Evolutionary conservation across 2,888 invertebrate genomes (phyloP).

Genomic region (Lomographa bimaculata): DNA sequence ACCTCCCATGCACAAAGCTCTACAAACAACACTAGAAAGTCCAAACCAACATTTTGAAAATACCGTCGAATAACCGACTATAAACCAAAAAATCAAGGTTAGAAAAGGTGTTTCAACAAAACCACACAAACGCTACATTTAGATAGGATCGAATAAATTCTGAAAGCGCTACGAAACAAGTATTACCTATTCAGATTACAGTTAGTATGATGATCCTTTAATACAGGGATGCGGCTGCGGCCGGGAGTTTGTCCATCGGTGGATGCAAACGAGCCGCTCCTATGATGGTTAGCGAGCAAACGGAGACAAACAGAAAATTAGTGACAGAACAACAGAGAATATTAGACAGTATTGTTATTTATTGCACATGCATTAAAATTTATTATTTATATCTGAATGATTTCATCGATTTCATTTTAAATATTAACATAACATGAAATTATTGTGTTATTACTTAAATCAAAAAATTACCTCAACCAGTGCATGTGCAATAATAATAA

Average conservation of each 20-base stretch:
- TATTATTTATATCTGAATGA: too few species aligned
- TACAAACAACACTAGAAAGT: conserved; percentile 29
- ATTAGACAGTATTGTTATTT: conserved; percentile 43
- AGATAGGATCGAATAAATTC: conserved; percentile 24
- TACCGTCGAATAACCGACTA: neutral
- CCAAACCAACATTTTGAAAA: conserved; percentile 35
- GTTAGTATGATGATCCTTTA: conserved; percentile 79
- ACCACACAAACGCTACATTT: conserved; percentile 19
- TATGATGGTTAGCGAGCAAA: conserved; percentile 73
- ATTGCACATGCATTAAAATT: conserved; percentile 49
- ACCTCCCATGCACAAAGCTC: conserved; percentile 39
- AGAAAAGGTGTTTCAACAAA: conserved; percentile 18
- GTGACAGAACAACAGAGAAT: conserved; percentile 57
- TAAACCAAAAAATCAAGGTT: conserved; percentile 2
- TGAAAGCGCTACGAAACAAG: conserved; percentile 32
- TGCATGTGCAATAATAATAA: conserved; percentile 27
- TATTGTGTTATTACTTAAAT: too few species aligned
- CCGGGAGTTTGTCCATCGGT: conserved; percentile 78
- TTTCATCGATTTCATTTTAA: too few species aligned
- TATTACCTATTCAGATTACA: conserved; percentile 77
- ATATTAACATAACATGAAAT: too few species aligned
- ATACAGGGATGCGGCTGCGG: conserved; percentile 78
- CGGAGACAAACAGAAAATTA: conserved; percentile 66
- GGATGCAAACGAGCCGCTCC: conserved; percentile 80
- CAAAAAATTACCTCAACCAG: too few species aligned